Conservation (phyloP, 2,797 vertebrate species). For the Onychomys arenicola region DNA sequence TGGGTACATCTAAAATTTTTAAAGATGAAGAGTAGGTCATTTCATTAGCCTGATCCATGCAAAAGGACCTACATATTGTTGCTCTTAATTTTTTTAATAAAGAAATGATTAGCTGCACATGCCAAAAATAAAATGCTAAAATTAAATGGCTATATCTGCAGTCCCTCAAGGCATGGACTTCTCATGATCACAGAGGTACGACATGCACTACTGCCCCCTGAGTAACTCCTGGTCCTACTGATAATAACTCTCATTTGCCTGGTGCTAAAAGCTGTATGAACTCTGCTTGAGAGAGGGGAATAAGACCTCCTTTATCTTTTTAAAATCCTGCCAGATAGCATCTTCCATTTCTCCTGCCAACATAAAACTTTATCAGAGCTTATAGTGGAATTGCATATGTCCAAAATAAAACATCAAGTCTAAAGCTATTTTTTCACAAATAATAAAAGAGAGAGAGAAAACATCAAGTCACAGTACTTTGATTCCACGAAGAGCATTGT, state of each 20-base stretch:
- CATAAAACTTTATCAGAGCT: not conserved
- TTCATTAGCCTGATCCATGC: not conserved
- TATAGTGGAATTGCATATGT: not conserved
- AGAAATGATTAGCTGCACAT: not conserved
- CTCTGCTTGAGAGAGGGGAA: not conserved
- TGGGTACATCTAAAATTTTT: slow-evolving; percentile 1
- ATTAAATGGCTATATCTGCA: not conserved
- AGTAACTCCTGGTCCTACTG: not conserved
- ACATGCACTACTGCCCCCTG: fast-evolving
- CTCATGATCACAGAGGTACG: not conserved
- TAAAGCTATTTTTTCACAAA: not conserved
- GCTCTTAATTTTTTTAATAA: not conserved
- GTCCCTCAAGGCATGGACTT: not conserved
- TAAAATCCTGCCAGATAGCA: not conserved
- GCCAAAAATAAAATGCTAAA: not conserved
- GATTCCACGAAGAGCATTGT: not conserved
- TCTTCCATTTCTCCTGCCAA: not conserved
- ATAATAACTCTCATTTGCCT: not conserved
- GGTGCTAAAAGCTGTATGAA: not conserved
- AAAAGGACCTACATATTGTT: not conserved
- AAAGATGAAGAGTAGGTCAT: not conserved
- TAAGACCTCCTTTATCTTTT: not conserved
- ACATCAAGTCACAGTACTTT: not conserved
- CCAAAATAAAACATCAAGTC: not conserved
- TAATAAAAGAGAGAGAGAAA: not conserved